phyloP scores from a whole-genome alignment of 2,888 invertebrate species.

The Calameuta pallipes region DNA sequence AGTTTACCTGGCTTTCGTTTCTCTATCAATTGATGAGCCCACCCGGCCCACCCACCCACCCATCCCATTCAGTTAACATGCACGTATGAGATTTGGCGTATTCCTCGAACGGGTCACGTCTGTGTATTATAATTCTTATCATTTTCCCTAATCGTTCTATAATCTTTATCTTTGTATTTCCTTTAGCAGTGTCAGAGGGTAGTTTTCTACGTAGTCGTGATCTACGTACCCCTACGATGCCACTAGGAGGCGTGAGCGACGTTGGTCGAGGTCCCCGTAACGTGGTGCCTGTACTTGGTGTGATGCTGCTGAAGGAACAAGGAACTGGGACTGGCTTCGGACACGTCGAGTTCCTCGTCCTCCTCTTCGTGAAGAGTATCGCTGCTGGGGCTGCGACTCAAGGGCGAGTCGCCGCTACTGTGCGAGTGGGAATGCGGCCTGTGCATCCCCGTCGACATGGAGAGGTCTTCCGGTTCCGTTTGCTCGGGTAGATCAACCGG shows the following conservation, averaged over 20 bases:
- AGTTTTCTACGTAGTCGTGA: conserved; percentile 9
- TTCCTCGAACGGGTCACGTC: no score
- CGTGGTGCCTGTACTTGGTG: conserved; percentile 16
- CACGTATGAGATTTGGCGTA: no score
- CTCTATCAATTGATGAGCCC: no score
- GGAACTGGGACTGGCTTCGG: conserved; percentile 64
- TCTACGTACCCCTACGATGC: conserved; percentile 44
- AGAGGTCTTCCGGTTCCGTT: conserved; percentile 92
- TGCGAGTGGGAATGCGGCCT: conserved; percentile 63
- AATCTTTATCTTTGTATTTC: background rate
- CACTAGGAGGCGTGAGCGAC: conserved; percentile 50
- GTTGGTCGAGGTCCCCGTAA: conserved; percentile 21
- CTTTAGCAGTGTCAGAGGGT: background rate
- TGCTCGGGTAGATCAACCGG: conserved; percentile 77
- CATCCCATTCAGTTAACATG: no score
- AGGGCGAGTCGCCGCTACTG: conserved; percentile 67
- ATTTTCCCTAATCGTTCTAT: no score
- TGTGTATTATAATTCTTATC: no score
- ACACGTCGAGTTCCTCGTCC: conserved; percentile 69
- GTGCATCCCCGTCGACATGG: conserved; percentile 73
- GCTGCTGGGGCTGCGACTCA: conserved; percentile 65
- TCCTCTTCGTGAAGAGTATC: conserved; percentile 68
- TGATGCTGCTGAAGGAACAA: conserved; percentile 65
- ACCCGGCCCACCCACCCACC: no score
- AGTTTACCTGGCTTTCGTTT: no score